These are phyloP conservation scores for Mustela lutreola DNA, from an alignment of 2,113 vertebrate genomes.

Conservation along the genomic window DNA sequence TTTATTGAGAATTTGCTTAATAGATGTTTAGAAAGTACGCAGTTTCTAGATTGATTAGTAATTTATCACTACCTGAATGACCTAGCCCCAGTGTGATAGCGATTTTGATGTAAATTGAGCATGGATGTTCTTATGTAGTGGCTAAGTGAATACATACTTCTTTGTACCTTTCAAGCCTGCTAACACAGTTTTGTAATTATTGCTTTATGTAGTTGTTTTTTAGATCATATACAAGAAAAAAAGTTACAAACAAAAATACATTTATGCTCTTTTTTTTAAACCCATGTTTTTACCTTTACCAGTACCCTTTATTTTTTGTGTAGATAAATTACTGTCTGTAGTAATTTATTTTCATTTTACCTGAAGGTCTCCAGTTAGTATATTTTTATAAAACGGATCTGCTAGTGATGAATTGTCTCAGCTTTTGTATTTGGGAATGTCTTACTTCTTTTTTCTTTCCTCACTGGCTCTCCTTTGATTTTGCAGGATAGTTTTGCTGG, in stretches of 20 bases:
- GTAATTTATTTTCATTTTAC: slow-evolving; percentile 12
- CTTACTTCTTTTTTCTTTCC: background rate
- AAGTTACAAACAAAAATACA: background rate
- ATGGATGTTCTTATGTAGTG: background rate
- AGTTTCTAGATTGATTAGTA: slow-evolving; percentile 19
- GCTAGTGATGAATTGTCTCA: background rate
- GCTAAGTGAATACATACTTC: background rate
- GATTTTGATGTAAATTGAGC: background rate
- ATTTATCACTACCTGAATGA: background rate
- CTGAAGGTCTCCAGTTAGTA: background rate
- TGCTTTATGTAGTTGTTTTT: background rate
- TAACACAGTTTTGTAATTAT: background rate
- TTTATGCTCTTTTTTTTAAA: slow-evolving; percentile 2
- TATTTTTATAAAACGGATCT: background rate
- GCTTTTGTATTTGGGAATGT: background rate
- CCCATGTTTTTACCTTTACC: background rate
- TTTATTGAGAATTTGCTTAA: slow-evolving; percentile 30
- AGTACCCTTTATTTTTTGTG: background rate
- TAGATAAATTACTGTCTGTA: background rate
- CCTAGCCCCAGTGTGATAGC: background rate
- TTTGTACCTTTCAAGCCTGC: background rate
- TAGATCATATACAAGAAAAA: background rate
- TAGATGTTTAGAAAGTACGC: background rate
- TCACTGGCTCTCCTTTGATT: background rate
- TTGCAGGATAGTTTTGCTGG: background rate